Evolutionary conservation across 2,113 vertebrate genomes (phyloP).

Genomic region (Emydura subglobosa): DNA sequence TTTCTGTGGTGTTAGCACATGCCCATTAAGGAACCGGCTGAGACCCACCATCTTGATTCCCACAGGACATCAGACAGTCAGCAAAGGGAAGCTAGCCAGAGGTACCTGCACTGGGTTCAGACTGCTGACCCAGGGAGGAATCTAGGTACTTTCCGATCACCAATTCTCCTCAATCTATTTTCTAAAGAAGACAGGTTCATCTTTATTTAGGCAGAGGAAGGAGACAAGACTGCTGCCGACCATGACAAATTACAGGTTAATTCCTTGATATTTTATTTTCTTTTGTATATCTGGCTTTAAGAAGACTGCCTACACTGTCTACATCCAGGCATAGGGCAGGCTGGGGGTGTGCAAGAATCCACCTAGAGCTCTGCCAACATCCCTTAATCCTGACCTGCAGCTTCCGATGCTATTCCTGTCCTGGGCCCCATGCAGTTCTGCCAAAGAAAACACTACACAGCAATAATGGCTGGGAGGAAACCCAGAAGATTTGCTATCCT

Average conservation of each 20-base stretch:
- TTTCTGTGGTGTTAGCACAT: fast-evolving
- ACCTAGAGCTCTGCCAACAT: conserved; percentile 3
- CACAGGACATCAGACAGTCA: background rate
- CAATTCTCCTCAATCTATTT: conserved; percentile 1
- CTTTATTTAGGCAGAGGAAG: conserved; percentile 6
- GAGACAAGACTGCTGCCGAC: fast-evolving
- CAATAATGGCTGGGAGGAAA: background rate
- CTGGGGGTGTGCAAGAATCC: background rate
- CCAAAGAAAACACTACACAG: background rate
- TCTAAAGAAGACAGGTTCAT: background rate
- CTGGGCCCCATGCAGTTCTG: background rate
- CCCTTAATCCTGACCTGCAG: background rate
- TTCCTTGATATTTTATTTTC: background rate
- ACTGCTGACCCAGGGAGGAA: background rate
- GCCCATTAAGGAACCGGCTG: background rate
- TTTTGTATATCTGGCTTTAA: conserved; percentile 3
- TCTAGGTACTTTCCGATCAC: background rate
- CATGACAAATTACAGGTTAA: background rate
- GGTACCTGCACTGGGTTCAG: background rate
- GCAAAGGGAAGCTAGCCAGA: background rate
- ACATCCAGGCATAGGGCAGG: background rate
- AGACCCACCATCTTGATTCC: background rate
- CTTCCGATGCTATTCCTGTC: background rate
- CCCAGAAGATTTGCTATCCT: background rate
- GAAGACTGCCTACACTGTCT: background rate